phyloP scores from a whole-genome alignment of 2,797 vertebrate species.

The Triplophysa yarkandensis region DNA sequence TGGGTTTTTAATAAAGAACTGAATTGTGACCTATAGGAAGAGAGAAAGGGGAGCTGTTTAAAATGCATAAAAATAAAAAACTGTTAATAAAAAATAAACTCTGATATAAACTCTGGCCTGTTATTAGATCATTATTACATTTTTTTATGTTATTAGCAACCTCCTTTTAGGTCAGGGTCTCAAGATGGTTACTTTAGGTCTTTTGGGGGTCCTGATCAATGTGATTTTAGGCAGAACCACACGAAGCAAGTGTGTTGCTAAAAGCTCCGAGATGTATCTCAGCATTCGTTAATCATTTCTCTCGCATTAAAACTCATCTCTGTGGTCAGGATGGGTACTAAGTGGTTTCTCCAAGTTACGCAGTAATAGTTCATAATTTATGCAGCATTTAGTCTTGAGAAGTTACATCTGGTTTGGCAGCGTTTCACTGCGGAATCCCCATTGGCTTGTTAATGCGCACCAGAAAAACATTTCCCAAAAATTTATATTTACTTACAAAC shows the following conservation, averaged over 20 bases:
- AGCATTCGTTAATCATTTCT: conserved; percentile 46
- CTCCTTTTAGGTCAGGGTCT: background rate
- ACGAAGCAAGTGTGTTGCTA: conserved; percentile 21
- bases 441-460: conserved; percentile 29
- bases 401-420: conserved; percentile 47
- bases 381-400: conserved; percentile 45
- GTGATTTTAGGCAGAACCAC: conserved; percentile 14
- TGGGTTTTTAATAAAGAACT: no score
- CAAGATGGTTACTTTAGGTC: background rate
- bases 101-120: no score
- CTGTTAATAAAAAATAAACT: background rate
- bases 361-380: conserved; percentile 56
- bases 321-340: conserved; percentile 38
- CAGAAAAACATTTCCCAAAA: conserved; percentile 46
- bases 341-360: conserved; percentile 48
- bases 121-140: background rate
- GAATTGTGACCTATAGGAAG: no score
- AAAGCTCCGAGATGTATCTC: conserved; percentile 35
- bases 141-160: background rate
- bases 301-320: conserved; percentile 44
- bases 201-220: conserved; percentile 1
- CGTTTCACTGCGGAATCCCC: conserved; percentile 34
- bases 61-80: no score
- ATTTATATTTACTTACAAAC: conserved; percentile 43
- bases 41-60: no score